phyloP scores from a whole-genome alignment of 2,797 vertebrate species.

The Knipowitschia caucasica region DNA sequence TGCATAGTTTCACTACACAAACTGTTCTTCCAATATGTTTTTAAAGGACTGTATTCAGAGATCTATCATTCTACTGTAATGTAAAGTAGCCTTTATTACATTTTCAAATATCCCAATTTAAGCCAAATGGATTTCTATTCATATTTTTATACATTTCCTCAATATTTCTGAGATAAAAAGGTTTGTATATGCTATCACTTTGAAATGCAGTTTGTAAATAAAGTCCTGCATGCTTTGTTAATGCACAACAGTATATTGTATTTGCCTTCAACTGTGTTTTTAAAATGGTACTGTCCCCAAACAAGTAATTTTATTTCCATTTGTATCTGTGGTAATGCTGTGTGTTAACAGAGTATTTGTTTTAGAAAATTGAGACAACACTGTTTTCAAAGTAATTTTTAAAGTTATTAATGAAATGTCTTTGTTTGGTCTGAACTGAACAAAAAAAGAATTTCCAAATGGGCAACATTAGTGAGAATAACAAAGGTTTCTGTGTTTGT shows the following conservation, averaged over 20 bases:
- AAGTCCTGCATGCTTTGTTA: conserved; percentile 52
- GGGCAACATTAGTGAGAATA: conserved; percentile 31
- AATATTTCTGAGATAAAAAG: conserved; percentile 84
- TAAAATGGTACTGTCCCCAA: too few relatives aligned
- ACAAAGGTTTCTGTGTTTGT: conserved; percentile 72
- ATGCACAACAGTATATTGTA: not conserved
- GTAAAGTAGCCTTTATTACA: conserved; percentile 84
- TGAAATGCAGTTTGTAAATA: conserved; percentile 71
- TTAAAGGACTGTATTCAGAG: conserved; percentile 82
- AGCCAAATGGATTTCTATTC: conserved; percentile 94
- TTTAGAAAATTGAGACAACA: conserved; percentile 10
- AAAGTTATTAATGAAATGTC: conserved; percentile 51
- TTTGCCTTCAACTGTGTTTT: not conserved
- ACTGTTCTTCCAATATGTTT: conserved; percentile 39
- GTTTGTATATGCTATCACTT: conserved; percentile 82
- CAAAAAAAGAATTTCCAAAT: conserved; percentile 73
- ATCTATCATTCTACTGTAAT: conserved; percentile 84
- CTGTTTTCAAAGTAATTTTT: conserved; percentile 51
- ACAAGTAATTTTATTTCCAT: too few relatives aligned
- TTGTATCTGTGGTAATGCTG: too few relatives aligned
- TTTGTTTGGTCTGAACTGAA: conserved; percentile 62
- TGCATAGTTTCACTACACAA: conserved; percentile 76
- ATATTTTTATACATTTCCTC: conserved; percentile 78
- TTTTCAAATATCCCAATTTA: conserved; percentile 84
- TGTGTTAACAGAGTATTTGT: too few relatives aligned